Conservation (phyloP, 2,797 vertebrate species). For the Jordanella pulchra region DNA sequence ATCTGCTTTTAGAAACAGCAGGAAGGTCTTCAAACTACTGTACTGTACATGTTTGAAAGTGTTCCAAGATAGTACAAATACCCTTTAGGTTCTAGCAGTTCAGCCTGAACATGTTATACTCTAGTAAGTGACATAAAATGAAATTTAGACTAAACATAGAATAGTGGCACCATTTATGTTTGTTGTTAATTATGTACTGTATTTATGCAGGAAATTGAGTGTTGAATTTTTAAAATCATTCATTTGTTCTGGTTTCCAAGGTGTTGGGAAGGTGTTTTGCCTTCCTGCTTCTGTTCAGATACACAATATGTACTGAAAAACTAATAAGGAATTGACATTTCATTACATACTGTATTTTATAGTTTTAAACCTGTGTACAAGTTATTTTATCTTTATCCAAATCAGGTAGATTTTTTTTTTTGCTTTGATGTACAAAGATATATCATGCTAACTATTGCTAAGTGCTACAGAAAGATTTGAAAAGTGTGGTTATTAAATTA, state of each 20-base stretch:
- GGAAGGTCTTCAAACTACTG: no score
- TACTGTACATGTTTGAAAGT: background rate
- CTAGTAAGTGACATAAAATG: background rate
- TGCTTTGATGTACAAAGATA: conserved; percentile 10
- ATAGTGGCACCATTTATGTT: conserved; percentile 8
- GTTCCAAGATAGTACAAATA: background rate
- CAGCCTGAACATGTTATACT: conserved; percentile 2
- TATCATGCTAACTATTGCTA: background rate
- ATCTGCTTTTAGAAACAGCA: background rate
- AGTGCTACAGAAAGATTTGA: background rate
- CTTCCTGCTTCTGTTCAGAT: conserved; percentile 6
- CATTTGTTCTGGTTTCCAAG: conserved; percentile 10
- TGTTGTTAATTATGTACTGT: background rate
- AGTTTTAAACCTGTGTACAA: no score
- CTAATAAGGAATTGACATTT: conserved; percentile 26
- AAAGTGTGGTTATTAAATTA: background rate
- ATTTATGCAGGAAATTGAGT: conserved; percentile 1
- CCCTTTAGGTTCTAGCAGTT: conserved; percentile 15
- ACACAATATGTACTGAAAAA: conserved; percentile 13
- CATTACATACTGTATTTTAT: no score
- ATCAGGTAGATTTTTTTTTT: background rate
- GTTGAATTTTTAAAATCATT: conserved; percentile 1
- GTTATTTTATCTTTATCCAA: background rate
- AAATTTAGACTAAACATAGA: background rate
- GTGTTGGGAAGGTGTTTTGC: background rate